Evolutionary conservation across 2,888 invertebrate species (phyloP).

Genomic region (Heliconius sara): DNA sequence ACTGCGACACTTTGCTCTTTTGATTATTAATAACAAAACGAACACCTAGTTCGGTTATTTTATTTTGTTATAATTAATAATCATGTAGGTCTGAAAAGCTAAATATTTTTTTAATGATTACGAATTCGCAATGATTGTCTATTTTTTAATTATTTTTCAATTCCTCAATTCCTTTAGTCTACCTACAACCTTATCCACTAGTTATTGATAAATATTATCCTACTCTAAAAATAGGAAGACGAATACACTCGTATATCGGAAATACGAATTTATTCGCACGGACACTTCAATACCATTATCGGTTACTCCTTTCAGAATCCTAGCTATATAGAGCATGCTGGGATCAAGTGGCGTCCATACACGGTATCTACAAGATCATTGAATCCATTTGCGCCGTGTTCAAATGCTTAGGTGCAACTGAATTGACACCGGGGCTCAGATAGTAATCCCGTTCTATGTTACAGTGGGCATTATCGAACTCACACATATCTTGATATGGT

Average conservation of each 20-base stretch:
- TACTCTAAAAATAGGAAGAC: slow-evolving; percentile 3
- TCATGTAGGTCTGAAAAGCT: background rate
- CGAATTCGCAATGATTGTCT: too few species aligned
- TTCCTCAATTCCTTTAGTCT: background rate
- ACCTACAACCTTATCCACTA: slow-evolving; percentile 50
- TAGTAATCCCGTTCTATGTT: slow-evolving; percentile 48
- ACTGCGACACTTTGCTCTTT: background rate
- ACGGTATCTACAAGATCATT: slow-evolving; percentile 49
- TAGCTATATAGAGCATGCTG: slow-evolving; percentile 41
- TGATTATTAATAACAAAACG: background rate
- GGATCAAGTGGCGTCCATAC: slow-evolving; percentile 48
- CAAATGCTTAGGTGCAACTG: slow-evolving; percentile 49
- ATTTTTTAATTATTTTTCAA: background rate
- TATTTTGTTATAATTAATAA: background rate
- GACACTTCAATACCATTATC: slow-evolving; percentile 41
- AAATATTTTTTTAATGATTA: background rate
- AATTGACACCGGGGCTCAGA: slow-evolving; percentile 49
- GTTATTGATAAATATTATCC: slow-evolving; percentile 6
- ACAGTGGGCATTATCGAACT: slow-evolving; percentile 46
- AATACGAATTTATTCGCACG: slow-evolving; percentile 35
- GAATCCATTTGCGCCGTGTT: slow-evolving; percentile 51
- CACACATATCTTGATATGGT: slow-evolving; percentile 36
- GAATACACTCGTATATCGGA: slow-evolving; percentile 17
- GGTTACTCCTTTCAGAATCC: slow-evolving; percentile 37
- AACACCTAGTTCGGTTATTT: background rate